Evolutionary conservation across 2,113 vertebrate species (phyloP).

Genomic region (Seriola rivoliana): DNA sequence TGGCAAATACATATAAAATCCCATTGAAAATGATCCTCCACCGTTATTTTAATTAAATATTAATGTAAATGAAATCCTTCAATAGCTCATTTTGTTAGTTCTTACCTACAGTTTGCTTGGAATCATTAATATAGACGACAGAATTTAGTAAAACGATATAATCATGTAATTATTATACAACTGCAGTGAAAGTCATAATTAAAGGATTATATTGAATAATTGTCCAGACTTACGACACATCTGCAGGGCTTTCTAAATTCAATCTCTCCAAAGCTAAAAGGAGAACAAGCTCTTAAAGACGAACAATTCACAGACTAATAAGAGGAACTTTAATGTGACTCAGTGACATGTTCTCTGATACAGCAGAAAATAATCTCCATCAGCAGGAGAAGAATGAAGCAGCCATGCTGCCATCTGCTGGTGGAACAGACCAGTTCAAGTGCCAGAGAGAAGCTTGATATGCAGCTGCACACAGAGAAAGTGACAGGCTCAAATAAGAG

Average conservation of each 20-base stretch:
- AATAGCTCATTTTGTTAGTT: not conserved
- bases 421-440: not conserved
- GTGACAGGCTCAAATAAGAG: not conserved
- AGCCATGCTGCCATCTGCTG: constrained; percentile 78
- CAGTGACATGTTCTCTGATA: constrained; percentile 2
- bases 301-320: not conserved
- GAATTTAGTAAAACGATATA: not conserved
- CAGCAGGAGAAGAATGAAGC: constrained; percentile 23
- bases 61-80: not conserved
- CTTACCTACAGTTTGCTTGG: not conserved
- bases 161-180: not conserved
- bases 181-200: not conserved
- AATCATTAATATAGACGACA: not conserved
- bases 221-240: not conserved
- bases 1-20: not conserved
- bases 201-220: not conserved
- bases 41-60: not conserved
- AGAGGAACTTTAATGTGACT: constrained; percentile 17
- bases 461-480: not conserved
- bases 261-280: not conserved
- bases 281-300: not conserved
- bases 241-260: not conserved
- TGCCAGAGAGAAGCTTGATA: not conserved
- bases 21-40: not conserved
- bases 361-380: constrained; percentile 4